These are phyloP conservation scores for Neotoxoptera formosana DNA, from an alignment of 1,140 invertebrate genomes.

Conservation along the genomic window DNA sequence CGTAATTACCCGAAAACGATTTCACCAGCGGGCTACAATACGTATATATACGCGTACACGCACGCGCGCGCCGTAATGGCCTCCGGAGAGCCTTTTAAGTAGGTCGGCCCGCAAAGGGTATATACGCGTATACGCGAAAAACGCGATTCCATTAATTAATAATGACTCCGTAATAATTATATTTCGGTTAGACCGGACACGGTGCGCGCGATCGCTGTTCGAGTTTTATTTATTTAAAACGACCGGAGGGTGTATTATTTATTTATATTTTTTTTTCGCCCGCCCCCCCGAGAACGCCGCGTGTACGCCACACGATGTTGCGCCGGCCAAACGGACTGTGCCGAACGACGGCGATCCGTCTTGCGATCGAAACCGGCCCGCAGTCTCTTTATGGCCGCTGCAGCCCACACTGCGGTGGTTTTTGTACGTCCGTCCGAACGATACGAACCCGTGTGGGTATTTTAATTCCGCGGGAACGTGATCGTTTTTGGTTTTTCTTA, in stretches of 20 bases:
- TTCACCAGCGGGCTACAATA: background rate
- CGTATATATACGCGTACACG: background rate
- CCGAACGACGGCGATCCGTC: background rate
- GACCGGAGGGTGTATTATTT: background rate
- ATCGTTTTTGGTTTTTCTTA: background rate
- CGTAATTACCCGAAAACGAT: constrained; percentile 52
- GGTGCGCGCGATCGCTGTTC: background rate
- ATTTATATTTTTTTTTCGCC: background rate
- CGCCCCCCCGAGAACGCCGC: too few relatives aligned
- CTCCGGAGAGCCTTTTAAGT: constrained; percentile 41
- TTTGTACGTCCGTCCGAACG: background rate
- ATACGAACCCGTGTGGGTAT: background rate
- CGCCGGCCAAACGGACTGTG: background rate
- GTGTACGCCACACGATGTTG: background rate
- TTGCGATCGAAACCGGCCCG: background rate
- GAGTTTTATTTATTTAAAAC: constrained; percentile 16
- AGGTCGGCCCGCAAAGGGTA: background rate
- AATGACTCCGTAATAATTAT: constrained; percentile 43
- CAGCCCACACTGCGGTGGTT: too few relatives aligned
- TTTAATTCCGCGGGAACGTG: background rate
- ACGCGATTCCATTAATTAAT: constrained; percentile 49
- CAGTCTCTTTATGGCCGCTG: background rate
- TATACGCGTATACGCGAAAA: background rate
- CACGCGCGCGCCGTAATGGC: background rate
- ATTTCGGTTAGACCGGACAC: background rate